Conservation (phyloP, 1,140 invertebrate genomes). For the Druon quercuslanigerum region DNA sequence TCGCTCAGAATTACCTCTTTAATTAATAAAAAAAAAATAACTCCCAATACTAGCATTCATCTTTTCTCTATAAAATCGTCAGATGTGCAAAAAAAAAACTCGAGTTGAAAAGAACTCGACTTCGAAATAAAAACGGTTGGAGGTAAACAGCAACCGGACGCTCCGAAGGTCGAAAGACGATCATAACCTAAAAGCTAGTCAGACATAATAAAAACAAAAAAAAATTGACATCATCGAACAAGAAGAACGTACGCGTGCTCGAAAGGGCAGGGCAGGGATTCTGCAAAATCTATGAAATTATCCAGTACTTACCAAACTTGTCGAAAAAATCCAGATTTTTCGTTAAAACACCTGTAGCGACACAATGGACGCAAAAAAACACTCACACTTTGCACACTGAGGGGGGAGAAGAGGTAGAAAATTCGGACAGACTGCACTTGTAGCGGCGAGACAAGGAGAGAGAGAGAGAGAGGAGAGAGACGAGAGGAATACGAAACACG, state of each 20-base stretch:
- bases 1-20: too few relatives aligned
- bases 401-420: constrained; percentile 26
- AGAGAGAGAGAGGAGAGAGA: constrained; percentile 38
- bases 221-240: background rate
- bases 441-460: constrained; percentile 25
- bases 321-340: constrained; percentile 3
- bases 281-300: background rate
- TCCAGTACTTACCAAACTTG: background rate
- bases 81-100: too few relatives aligned
- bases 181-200: constrained; percentile 16
- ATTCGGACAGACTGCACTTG: constrained; percentile 35
- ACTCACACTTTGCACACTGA: constrained; percentile 37
- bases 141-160: constrained; percentile 27
- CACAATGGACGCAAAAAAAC: constrained; percentile 57
- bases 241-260: constrained; percentile 6
- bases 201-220: background rate
- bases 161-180: constrained; percentile 15
- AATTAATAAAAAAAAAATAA: too few relatives aligned
- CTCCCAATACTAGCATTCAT: too few relatives aligned
- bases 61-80: too few relatives aligned
- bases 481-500: constrained; percentile 49
- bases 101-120: too few relatives aligned
- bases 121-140: background rate
- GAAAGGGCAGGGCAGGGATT: background rate
- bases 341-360: constrained; percentile 37